Base-by-base conservation (phyloP, 2,888 invertebrate species). In the Galerucella pusilla region DNA sequence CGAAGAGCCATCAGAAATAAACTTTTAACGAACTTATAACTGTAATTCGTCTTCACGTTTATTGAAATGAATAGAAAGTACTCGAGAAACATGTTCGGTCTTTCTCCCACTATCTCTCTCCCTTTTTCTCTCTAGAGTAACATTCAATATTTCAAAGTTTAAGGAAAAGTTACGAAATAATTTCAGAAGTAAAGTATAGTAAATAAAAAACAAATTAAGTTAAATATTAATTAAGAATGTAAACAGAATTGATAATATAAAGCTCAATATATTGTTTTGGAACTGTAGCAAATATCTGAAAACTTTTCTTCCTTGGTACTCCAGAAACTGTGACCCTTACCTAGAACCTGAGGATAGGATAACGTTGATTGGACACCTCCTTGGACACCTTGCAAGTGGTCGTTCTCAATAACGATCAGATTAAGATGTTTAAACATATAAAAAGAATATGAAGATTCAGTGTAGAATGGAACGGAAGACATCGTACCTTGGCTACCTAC, bases 11-110 rank as follows among this genome's bases (percentile, higher is more conserved):
- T 76, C 68, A 76, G 71, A 69, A 76, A 76, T 76, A 66, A 76
- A 76, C 70, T 76, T 76, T 76, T 76, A 76, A 76, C 73, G 70
- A 76, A 73, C 73, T 76, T 76, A 73, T 73, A 76, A 73, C 70
- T 76, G 73, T 73, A 76, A 71, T 76, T 71, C 73, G 63, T 61
- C 68, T 68, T 71, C 68, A 67, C 73, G 61, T 73, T 73, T 71
- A 76, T 76, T 71, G 73, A 76, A 76, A 73, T 71, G 76, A 68
- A 76, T 70, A 73, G 76, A 64, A 73, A 67, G 73, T 76, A 76
- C 73, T 73, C 57, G 73, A 54, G 76, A 76, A 76, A 73, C 67
- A 73, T 71, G 71, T 70, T 71, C 35, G 63, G 42, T 64, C 63
- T 70, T n/a, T 54, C 14, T 54, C 54, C 7, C 7, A 2, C 16